These are phyloP conservation scores for Mesaphorura yosii DNA, from an alignment of 1,140 invertebrate species.

Conservation along the genomic window DNA sequence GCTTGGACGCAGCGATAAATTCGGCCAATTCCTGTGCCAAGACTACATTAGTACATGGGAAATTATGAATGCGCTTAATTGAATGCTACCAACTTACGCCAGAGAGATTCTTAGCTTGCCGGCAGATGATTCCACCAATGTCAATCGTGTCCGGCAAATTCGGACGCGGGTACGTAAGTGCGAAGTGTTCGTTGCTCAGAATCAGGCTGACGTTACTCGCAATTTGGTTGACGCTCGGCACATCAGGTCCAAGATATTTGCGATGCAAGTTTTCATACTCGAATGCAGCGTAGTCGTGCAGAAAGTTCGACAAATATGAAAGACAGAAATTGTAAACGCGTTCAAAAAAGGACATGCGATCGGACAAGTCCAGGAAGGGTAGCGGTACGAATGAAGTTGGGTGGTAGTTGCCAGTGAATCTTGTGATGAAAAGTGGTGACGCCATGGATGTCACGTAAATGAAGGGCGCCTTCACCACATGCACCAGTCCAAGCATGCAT, in stretches of 20 bases:
- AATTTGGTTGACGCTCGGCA: conserved; percentile 8
- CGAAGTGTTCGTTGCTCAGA: conserved; percentile 8
- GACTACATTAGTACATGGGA: not conserved
- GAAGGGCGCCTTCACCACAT: conserved; percentile 13
- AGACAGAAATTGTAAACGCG: conserved; percentile 42
- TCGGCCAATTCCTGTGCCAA: not conserved
- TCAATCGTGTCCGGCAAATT: conserved; percentile 10
- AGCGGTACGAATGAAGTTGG: conserved; percentile 15
- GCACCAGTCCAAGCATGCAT: conserved; percentile 11
- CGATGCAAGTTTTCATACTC: not conserved
- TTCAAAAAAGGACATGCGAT: conserved; percentile 47
- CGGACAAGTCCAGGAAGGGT: conserved; percentile 38
- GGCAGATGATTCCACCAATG: conserved; percentile 19
- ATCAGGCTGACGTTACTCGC: conserved; percentile 10
- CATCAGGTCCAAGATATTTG: conserved; percentile 3
- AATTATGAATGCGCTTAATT: not conserved
- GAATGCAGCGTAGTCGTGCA: not conserved
- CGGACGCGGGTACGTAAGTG: conserved; percentile 12
- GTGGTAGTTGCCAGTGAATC: not conserved
- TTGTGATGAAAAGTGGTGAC: not conserved
- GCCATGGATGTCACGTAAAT: conserved; percentile 1
- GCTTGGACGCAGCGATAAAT: conserved; percentile 39
- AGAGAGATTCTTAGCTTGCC: conserved; percentile 5
- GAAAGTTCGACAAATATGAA: not conserved
- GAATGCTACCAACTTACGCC: not conserved